phyloP scores from a whole-genome alignment of 2,888 invertebrate genomes.

The Linnaemya vulpina region DNA sequence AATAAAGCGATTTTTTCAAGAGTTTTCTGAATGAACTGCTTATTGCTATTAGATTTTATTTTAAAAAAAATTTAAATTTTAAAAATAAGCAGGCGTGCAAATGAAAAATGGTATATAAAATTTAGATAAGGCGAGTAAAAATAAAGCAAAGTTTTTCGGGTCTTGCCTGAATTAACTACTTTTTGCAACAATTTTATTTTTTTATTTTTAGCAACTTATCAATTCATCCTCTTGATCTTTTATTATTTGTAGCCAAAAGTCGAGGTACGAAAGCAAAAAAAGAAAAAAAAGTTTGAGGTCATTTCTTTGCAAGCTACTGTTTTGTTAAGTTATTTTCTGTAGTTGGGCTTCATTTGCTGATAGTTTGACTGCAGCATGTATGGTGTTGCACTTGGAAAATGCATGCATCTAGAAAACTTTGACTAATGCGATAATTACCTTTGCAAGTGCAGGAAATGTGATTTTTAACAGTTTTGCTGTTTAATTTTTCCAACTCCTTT shows the following conservation, averaged over 20 bases:
- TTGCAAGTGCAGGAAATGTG: constrained; percentile 74
- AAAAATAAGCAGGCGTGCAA: too few species aligned
- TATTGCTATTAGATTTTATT: too few species aligned
- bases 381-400: constrained; percentile 43
- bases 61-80: too few species aligned
- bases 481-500: constrained; percentile 48
- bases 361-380: constrained; percentile 36
- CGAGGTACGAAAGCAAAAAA: constrained; percentile 4
- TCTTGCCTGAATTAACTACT: too few species aligned
- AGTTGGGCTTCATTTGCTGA: constrained; percentile 37
- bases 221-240: background rate
- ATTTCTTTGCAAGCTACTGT: constrained; percentile 58
- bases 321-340: constrained; percentile 37
- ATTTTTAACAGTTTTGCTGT: constrained; percentile 72
- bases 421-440: constrained; percentile 74
- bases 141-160: too few species aligned
- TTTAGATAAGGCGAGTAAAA: too few species aligned
- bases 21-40: too few species aligned
- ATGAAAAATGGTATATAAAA: too few species aligned
- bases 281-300: constrained; percentile 30
- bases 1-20: too few species aligned
- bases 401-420: constrained; percentile 67
- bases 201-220: constrained; percentile 14
- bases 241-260: constrained; percentile 36
- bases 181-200: too few species aligned